phyloP scores from a whole-genome alignment of 2,888 invertebrate genomes.

The Oxyteleia sp. region DNA sequence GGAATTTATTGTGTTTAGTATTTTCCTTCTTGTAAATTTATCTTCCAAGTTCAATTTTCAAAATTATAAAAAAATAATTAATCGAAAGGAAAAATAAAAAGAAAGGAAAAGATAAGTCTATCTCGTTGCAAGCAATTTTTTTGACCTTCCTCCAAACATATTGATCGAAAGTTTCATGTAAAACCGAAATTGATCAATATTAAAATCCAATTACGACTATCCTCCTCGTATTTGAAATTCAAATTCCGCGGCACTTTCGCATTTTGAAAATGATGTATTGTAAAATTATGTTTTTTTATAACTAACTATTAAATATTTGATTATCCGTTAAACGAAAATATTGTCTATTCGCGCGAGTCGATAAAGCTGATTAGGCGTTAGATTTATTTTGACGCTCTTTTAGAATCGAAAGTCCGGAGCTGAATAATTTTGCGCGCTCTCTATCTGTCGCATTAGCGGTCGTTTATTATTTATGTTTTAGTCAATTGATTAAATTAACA shows the following conservation, averaged over 20 bases:
- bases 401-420: conserved; percentile 1
- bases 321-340: no score
- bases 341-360: no score
- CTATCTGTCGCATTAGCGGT: conserved; percentile 32
- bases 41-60: no score
- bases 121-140: not conserved
- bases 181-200: conserved; percentile 32
- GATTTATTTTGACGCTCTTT: conserved; percentile 19
- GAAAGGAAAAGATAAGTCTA: no score
- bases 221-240: conserved; percentile 34
- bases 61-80: no score
- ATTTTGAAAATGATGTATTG: conserved; percentile 30
- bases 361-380: no score
- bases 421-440: conserved; percentile 47
- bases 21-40: no score
- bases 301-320: no score
- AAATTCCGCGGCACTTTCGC: conserved; percentile 33
- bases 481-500: conserved; percentile 48
- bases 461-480: conserved; percentile 47
- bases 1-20: no score
- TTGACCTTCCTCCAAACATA: conserved; percentile 16
- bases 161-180: conserved; percentile 15
- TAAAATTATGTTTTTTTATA: conserved; percentile 22
- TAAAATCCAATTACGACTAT: conserved; percentile 36
- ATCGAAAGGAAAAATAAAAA: no score